Percentiles rank a stretch among this genome's conserved stretches.
Evolutionary conservation across 2,888 invertebrate species (phyloP).

Genomic region (Leptopterna dolabrata): DNA sequence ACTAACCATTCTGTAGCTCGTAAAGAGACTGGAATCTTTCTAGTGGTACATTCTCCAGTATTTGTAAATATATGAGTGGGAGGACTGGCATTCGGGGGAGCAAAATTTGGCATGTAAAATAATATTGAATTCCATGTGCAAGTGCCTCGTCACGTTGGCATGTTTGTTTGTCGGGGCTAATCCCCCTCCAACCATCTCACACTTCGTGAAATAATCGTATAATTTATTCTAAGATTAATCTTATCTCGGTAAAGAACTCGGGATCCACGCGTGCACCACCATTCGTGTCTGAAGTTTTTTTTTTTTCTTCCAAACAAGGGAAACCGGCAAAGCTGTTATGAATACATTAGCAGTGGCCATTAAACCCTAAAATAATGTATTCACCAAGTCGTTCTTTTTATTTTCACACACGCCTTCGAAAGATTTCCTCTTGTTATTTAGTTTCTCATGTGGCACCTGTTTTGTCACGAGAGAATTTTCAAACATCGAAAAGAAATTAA

Average conservation of each 20-base stretch:
- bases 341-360: slow-evolving; percentile 42
- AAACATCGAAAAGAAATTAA: no score
- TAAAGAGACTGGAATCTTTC: no score
- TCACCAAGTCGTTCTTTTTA: not conserved
- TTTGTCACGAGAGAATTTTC: no score
- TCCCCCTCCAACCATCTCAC: not conserved
- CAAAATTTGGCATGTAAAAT: no score
- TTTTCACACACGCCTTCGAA: not conserved
- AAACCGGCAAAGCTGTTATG: slow-evolving; percentile 44
- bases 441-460: no score
- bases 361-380: slow-evolving; percentile 36
- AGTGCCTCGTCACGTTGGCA: not conserved
- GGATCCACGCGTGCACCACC: slow-evolving; percentile 14
- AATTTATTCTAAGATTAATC: slow-evolving; percentile 38
- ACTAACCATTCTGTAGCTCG: no score
- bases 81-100: no score
- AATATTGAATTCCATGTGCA: not conserved
- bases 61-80: no score
- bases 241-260: slow-evolving; percentile 31
- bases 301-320: slow-evolving; percentile 1
- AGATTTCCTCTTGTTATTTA: not conserved
- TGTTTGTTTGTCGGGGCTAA: not conserved
- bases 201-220: slow-evolving; percentile 19
- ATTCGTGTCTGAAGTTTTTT: slow-evolving; percentile 9
- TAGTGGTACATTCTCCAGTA: no score